Evolutionary conservation across 2,113 vertebrate genomes (phyloP).

Genomic region (Chelonoidis abingdonii): DNA sequence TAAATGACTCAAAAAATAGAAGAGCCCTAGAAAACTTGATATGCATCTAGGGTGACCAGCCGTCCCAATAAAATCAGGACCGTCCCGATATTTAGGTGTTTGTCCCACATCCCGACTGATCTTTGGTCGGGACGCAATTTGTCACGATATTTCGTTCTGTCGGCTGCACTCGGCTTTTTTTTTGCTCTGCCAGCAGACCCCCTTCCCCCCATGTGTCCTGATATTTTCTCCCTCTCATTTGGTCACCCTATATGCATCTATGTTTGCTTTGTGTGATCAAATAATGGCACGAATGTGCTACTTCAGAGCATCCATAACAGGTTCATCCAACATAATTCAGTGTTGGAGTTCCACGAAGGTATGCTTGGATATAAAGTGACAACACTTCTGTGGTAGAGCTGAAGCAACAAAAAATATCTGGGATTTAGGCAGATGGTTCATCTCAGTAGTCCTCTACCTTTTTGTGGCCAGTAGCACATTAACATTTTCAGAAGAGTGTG

Average conservation of each 20-base stretch:
- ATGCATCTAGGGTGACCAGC: neutral
- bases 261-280: neutral
- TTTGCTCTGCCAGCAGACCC: no score
- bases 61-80: no score
- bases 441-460: no score
- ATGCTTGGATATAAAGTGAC: neutral
- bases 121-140: no score
- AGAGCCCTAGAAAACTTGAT: neutral
- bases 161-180: no score
- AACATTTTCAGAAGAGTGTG: no score
- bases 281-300: neutral
- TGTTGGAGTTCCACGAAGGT: neutral
- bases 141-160: no score
- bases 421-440: rapidly evolving
- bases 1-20: neutral
- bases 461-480: no score
- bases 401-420: neutral
- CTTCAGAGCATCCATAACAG: neutral
- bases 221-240: no score
- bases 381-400: neutral
- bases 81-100: no score
- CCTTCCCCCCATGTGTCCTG: no score
- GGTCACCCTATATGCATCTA: neutral
- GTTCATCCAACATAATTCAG: neutral
- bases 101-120: no score